phyloP scores from a whole-genome alignment of 1,140 invertebrate genomes.

The Drosophila parvula region DNA sequence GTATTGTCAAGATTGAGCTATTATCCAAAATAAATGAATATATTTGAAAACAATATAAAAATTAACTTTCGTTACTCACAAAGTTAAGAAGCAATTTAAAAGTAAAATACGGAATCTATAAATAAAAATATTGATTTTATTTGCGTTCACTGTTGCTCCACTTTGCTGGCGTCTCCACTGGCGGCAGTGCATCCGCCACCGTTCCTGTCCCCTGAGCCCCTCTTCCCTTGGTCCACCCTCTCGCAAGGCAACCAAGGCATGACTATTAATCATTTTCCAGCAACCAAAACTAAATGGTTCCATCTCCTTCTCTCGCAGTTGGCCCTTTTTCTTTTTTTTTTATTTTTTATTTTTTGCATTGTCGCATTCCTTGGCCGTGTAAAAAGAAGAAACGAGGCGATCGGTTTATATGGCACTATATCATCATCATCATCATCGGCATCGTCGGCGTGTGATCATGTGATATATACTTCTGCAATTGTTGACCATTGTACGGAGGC shows the following conservation, averaged over 20 bases:
- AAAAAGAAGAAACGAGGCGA: constrained; percentile 39
- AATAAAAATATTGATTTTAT: constrained; percentile 1
- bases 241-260: constrained; percentile 64
- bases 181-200: constrained; percentile 64
- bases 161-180: constrained; percentile 54
- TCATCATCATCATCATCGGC: constrained; percentile 62
- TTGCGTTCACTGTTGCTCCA: constrained; percentile 43
- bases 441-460: constrained; percentile 48
- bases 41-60: neutral
- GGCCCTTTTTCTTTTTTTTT: constrained; percentile 55
- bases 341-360: constrained; percentile 56
- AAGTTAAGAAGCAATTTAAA: neutral
- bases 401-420: constrained; percentile 61
- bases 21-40: neutral
- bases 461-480: constrained; percentile 45
- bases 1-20: too few relatives aligned
- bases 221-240: constrained; percentile 5
- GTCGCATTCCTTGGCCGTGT: constrained; percentile 71
- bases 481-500: constrained; percentile 40
- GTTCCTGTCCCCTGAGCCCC: constrained; percentile 24
- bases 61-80: neutral
- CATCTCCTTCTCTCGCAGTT: constrained; percentile 12
- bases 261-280: constrained; percentile 81
- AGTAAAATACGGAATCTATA: neutral
- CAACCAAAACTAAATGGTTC: constrained; percentile 69